Evolutionary conservation across 2,113 vertebrate genomes (phyloP).

Genomic region (Melanerpes formicivorus): DNA sequence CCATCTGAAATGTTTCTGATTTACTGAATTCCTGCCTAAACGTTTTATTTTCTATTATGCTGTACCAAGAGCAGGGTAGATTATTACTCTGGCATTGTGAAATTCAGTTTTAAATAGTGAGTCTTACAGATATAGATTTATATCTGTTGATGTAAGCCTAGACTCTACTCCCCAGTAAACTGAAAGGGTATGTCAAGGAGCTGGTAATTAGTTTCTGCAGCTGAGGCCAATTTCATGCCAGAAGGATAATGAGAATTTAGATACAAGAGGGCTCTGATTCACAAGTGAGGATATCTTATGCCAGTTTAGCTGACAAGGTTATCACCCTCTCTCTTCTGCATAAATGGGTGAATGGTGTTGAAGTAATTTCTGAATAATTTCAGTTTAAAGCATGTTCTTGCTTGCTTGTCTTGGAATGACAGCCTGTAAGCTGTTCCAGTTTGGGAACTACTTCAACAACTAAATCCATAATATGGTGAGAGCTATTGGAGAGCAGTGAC

Average conservation of each 20-base stretch:
- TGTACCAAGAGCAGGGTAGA: neutral
- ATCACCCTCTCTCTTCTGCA: neutral
- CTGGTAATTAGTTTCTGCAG: slow-evolving; percentile 44
- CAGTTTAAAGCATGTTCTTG: neutral
- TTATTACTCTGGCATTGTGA: neutral
- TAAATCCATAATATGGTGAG: neutral
- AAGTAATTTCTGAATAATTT: neutral
- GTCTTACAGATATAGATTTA: neutral
- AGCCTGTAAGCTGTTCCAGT: neutral
- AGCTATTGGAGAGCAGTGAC: neutral
- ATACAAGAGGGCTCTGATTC: slow-evolving; percentile 9
- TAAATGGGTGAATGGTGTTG: neutral
- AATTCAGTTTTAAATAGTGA: slow-evolving; percentile 8
- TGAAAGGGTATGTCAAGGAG: slow-evolving; percentile 9
- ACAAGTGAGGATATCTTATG: neutral
- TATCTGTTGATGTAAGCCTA: neutral
- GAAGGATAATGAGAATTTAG: slow-evolving; percentile 3
- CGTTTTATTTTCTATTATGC: neutral
- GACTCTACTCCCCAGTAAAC: neutral
- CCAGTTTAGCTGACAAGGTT: neutral
- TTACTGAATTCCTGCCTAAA: neutral
- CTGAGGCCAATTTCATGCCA: slow-evolving; percentile 52
- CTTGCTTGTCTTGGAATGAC: neutral
- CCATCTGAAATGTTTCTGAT: neutral
- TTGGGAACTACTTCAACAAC: neutral